Evolutionary conservation across 2,888 invertebrate species (phyloP), one percentile per base, ranked within the genome.

Genomic region (Amaurobius ferox): DNA sequence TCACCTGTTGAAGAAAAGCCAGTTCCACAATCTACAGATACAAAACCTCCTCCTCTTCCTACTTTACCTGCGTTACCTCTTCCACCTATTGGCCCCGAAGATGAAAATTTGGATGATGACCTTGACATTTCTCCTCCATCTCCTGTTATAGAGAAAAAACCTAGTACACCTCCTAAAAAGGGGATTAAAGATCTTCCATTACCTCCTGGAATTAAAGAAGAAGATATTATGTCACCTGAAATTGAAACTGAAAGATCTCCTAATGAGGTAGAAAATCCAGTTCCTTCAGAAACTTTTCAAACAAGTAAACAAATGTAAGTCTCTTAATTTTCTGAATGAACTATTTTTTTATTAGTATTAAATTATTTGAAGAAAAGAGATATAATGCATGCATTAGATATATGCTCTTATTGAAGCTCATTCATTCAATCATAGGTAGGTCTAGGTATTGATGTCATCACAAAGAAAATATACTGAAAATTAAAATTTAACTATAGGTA

Each of bases 181-280:
- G 94, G 96, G 89, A 95, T 97, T 68, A 96, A 96, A 92, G 97
- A 97, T 92, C 92, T 98, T 87, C 98, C 98, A 0, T 96, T 98
- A 96, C 98, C 98, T 32, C 97, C 97, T 88, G 95, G 89, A 13
- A 88, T 89, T 9, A 87, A 87, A 39, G 86, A 88, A 61, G 89
- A 89, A 66, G 89, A 89, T 76, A 81, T 88, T 26, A 85, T 86
- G 71, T 88, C 89, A 19, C 87, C 87, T 11, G 88, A 87, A 19
- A 35, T 66, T 3, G 88, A 88, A 1, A 28, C 35, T 32, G 88
- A 86, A 19, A 79, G 48, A 26, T 78, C 85, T n/a, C 72, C 85
- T 35, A 29, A 23, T 28, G 78, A 73, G n/a, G 32, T 74, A 19
- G 79, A 40, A 67, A 68, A 61, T 72, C 73, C 67, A 23, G 73